Percentiles rank a stretch among this genome's conserved stretches.
These are phyloP conservation scores for Brachionus manjavacas DNA, from an alignment of 1,140 invertebrate species.

Conservation along the genomic window DNA sequence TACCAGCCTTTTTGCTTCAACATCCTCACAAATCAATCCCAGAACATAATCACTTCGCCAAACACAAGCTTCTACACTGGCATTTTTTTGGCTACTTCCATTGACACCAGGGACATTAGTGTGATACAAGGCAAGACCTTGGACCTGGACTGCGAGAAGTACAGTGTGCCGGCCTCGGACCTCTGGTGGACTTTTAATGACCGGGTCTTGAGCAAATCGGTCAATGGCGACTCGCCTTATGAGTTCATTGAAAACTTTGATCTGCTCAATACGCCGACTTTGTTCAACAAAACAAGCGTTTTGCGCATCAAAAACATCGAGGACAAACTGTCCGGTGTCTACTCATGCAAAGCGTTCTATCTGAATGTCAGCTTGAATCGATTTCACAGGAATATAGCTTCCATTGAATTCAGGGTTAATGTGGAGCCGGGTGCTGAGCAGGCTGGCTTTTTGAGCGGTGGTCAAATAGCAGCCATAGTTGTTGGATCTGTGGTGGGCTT, in stretches of 20 bases:
- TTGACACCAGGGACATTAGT: neutral
- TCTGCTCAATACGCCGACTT: neutral
- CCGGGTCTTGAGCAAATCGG: neutral
- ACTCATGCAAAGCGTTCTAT: slow-evolving; percentile 34
- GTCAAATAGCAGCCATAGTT: slow-evolving; percentile 33
- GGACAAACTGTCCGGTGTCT: neutral
- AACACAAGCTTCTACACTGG: neutral
- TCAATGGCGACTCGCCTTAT: neutral
- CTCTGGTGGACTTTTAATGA: slow-evolving; percentile 33
- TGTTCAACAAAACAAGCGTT: slow-evolving; percentile 35
- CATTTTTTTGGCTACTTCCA: neutral
- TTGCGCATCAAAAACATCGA: neutral
- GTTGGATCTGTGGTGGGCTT: neutral
- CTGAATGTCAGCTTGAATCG: neutral
- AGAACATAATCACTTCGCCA: neutral
- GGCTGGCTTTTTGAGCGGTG: neutral
- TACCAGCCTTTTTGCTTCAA: slow-evolving; percentile 29
- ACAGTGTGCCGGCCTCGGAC: slow-evolving; percentile 25
- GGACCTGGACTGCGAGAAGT: slow-evolving; percentile 23
- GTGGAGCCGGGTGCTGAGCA: neutral
- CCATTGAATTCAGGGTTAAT: neutral
- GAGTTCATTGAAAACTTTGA: slow-evolving; percentile 39
- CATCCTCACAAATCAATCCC: neutral
- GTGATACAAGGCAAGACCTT: neutral
- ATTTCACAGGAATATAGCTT: neutral